phyloP scores from a whole-genome alignment of 2,113 vertebrate genomes.

The Rattus rattus region DNA sequence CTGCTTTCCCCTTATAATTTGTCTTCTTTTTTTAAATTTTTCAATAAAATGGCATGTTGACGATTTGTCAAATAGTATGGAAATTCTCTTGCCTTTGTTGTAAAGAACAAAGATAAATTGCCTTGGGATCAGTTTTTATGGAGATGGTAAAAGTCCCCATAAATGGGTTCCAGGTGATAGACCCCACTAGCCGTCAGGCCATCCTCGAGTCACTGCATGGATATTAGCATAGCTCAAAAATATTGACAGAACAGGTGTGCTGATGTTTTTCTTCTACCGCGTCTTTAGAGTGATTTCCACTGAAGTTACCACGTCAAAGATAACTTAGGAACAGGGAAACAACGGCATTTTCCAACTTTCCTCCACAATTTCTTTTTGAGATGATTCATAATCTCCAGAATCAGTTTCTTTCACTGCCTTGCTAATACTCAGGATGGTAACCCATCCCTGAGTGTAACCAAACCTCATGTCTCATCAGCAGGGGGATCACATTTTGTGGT shows the following conservation, averaged over 20 bases:
- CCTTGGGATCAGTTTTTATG: conserved; percentile 47
- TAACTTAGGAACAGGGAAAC: not conserved
- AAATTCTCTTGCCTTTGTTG: not conserved
- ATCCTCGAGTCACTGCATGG: not conserved
- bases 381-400: not conserved
- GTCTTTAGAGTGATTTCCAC: not conserved
- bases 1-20: not conserved
- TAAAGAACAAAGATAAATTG: conserved; percentile 42
- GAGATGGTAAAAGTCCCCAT: not conserved
- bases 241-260: not conserved
- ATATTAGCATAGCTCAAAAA: not conserved
- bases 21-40: not conserved
- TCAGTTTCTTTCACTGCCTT: no score
- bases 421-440: not conserved
- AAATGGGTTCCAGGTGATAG: conserved; percentile 10
- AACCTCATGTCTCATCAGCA: not conserved
- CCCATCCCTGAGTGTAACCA: not conserved
- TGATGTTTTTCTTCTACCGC: not conserved
- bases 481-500: not conserved
- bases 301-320: not conserved
- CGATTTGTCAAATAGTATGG: not conserved
- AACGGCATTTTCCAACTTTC: not conserved
- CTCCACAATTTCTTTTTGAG: not conserved
- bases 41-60: not conserved
- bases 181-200: not conserved